Evolutionary conservation across 2,113 vertebrate genomes (phyloP).

Genomic region (Rhinichthys klamathensis): DNA sequence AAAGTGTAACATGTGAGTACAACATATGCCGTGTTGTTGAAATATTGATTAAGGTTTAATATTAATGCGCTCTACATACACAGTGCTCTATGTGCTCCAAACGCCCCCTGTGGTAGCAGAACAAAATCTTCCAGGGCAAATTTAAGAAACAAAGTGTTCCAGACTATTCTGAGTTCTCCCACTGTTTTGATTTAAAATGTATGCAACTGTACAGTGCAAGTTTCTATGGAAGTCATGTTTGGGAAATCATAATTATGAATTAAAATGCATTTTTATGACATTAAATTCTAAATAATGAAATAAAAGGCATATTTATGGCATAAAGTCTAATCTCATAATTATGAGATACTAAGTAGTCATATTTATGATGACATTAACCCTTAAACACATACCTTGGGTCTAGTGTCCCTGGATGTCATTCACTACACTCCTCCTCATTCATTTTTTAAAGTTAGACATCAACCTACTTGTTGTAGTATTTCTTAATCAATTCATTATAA

Average conservation of each 20-base stretch:
- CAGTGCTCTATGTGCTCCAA: background rate
- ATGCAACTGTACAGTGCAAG: background rate
- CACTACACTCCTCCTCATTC: too few species aligned
- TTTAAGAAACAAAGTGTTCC: background rate
- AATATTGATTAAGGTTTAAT: conserved; percentile 12
- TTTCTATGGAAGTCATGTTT: background rate
- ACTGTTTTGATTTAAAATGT: background rate
- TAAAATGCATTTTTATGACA: background rate
- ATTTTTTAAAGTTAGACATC: too few species aligned
- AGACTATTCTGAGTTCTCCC: background rate
- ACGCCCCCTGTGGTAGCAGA: background rate
- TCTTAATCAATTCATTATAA: too few species aligned
- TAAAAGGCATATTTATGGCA: background rate
- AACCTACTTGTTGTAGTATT: too few species aligned
- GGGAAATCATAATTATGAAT: background rate
- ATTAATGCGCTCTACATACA: background rate
- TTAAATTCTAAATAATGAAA: background rate
- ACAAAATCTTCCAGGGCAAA: conserved; percentile 16
- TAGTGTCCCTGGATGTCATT: too few species aligned
- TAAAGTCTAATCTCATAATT: background rate
- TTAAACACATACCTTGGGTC: too few species aligned
- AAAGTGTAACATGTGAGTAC: background rate
- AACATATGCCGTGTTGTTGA: conserved; percentile 1
- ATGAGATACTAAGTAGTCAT: background rate
- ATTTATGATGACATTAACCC: background rate